A percentile compares a stretch with the other conserved stretches of the same genome.
phyloP scores from a whole-genome alignment of 2,888 invertebrate genomes.

The Vesta saturnalis region DNA sequence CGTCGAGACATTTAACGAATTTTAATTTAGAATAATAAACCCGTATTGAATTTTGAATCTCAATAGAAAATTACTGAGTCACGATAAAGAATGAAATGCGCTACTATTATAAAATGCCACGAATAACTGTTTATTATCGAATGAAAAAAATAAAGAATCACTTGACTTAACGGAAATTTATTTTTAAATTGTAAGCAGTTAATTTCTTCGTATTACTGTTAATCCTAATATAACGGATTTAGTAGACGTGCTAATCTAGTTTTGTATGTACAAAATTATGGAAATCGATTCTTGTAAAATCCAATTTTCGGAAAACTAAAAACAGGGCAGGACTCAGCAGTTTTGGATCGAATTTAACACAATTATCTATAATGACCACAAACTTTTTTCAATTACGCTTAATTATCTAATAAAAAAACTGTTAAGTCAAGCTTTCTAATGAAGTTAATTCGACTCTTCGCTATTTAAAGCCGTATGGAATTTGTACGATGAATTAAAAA shows the following conservation, averaged over 20 bases:
- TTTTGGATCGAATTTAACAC: too few relatives aligned
- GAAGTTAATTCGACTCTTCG: too few relatives aligned
- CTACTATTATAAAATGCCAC: neutral
- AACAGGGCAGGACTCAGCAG: too few relatives aligned
- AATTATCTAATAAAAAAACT: too few relatives aligned
- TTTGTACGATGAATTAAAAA: too few relatives aligned
- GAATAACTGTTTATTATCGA: neutral
- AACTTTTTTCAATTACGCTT: too few relatives aligned
- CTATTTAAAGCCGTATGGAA: too few relatives aligned
- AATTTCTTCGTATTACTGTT: slow-evolving; percentile 5
- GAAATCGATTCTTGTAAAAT: too few relatives aligned
- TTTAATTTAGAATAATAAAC: neutral
- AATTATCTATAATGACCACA: too few relatives aligned
- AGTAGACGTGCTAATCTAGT: neutral
- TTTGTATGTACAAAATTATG: neutral
- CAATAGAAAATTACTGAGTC: neutral
- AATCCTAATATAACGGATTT: slow-evolving; percentile 1
- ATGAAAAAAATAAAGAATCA: neutral
- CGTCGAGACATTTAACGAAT: neutral
- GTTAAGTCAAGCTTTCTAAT: too few relatives aligned
- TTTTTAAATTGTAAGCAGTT: neutral
- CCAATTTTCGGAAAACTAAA: too few relatives aligned
- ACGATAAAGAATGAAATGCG: neutral
- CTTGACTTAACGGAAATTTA: neutral
- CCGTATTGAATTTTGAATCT: neutral